Conservation (phyloP, 2,797 vertebrate species). For the Argya squamiceps region DNA sequence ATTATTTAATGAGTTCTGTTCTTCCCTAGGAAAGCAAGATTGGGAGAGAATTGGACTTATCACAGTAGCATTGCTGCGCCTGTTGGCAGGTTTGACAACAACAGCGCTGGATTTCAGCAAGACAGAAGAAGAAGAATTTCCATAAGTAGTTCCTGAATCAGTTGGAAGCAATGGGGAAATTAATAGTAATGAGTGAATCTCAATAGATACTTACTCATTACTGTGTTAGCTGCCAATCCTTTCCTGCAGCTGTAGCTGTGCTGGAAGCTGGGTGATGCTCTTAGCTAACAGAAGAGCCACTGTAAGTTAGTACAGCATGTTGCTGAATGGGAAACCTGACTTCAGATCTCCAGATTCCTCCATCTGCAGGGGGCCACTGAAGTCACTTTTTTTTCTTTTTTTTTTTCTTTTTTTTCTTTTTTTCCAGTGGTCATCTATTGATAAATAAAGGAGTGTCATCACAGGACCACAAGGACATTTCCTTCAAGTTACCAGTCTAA, state of each 20-base stretch:
- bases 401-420: neutral
- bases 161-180: slow-evolving; percentile 51
- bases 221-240: slow-evolving; percentile 39
- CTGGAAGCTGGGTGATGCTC: slow-evolving; percentile 30
- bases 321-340: neutral
- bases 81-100: slow-evolving; percentile 51
- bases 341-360: neutral
- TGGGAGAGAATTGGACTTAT: slow-evolving; percentile 59
- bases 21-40: slow-evolving; percentile 68
- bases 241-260: slow-evolving; percentile 37
- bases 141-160: slow-evolving; percentile 67
- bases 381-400: neutral
- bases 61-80: slow-evolving; percentile 7
- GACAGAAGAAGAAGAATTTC: slow-evolving; percentile 69
- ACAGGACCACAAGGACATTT: neutral
- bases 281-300: slow-evolving; percentile 27
- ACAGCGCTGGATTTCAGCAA: slow-evolving; percentile 51
- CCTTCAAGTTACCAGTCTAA: neutral
- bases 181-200: slow-evolving; percentile 71
- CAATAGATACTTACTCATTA: slow-evolving; percentile 50
- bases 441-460: neutral
- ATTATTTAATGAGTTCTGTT: slow-evolving; percentile 68
- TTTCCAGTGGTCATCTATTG: neutral
- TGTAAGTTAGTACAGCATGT: neutral
- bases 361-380: neutral